Percentiles rank a stretch among this genome's conserved stretches.
Evolutionary conservation across 2,797 vertebrate genomes (phyloP).

Genomic region (Pseudochromis fuscus): DNA sequence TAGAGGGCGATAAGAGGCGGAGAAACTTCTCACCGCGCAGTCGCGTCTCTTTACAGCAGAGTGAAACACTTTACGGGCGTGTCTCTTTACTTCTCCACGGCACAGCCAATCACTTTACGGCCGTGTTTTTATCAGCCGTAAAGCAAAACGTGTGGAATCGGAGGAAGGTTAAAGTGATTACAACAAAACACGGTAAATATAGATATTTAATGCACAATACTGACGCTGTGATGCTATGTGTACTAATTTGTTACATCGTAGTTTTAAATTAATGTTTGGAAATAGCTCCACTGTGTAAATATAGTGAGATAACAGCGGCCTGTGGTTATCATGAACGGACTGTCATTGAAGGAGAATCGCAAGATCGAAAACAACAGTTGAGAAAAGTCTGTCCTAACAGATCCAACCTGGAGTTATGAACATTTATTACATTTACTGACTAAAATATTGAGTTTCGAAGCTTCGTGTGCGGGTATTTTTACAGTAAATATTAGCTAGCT

Average conservation of each 20-base stretch:
- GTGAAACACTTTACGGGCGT: conserved; percentile 31
- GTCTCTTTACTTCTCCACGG: conserved; percentile 27
- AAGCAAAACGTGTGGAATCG: conserved; percentile 50
- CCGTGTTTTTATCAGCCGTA: conserved; percentile 50
- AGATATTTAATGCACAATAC: rapidly evolving
- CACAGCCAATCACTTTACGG: conserved; percentile 35
- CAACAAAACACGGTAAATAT: conserved; percentile 68
- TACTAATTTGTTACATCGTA: rapidly evolving
- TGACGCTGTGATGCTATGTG: rapidly evolving
- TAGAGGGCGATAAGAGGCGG: background rate
- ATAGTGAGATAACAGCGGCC: rapidly evolving
- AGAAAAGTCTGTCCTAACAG: background rate
- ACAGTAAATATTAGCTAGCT: background rate
- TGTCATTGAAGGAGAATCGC: conserved; percentile 57
- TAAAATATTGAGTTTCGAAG: background rate
- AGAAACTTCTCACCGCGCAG: background rate
- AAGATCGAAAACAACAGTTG: no score
- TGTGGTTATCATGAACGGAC: conserved; percentile 18
- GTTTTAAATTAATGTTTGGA: rapidly evolving
- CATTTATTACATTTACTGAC: background rate
- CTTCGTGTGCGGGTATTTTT: rapidly evolving
- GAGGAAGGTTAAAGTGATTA: conserved; percentile 81
- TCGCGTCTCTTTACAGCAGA: conserved; percentile 17
- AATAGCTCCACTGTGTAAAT: rapidly evolving
- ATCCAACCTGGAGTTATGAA: background rate